These are phyloP conservation scores for Bhutanitis thaidina DNA, from an alignment of 2,888 invertebrate species.

Conservation along the genomic window DNA sequence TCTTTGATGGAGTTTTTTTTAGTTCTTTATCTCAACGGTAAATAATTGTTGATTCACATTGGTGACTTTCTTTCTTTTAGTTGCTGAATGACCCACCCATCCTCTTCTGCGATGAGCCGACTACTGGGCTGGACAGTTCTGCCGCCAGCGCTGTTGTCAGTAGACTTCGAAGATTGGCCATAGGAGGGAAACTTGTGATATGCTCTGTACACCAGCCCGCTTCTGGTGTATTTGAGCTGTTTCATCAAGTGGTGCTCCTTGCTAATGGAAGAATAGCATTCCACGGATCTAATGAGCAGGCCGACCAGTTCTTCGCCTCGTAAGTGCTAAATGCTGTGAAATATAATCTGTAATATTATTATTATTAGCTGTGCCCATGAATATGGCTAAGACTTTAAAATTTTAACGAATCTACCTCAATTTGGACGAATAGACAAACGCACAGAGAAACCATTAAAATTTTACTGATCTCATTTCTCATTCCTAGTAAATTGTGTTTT, in stretches of 20 bases:
- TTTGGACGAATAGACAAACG: no score
- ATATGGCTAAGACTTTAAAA: no score
- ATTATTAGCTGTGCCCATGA: no score
- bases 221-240: slow-evolving; percentile 90
- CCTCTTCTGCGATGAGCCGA: slow-evolving; percentile 96
- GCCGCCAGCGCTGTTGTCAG: slow-evolving; percentile 90
- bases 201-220: slow-evolving; percentile 96
- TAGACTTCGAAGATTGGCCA: slow-evolving; percentile 82
- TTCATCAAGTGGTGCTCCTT: slow-evolving; percentile 88
- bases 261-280: slow-evolving; percentile 89
- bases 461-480: neutral
- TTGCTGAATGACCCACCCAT: slow-evolving; percentile 92
- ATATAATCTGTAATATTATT: no score
- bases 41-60: no score
- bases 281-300: slow-evolving; percentile 86
- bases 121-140: slow-evolving; percentile 94
- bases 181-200: slow-evolving; percentile 87
- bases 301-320: slow-evolving; percentile 81
- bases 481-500: neutral
- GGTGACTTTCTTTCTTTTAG: slow-evolving; percentile 54
- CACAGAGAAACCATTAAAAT: no score
- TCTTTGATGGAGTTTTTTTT: no score
- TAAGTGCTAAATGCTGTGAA: neutral
- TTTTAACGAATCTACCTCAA: no score
- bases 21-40: no score